Evolutionary conservation across 2,888 invertebrate genomes (phyloP), one percentile per base, ranked within the genome.

Genomic region (Drosophila formosana): DNA sequence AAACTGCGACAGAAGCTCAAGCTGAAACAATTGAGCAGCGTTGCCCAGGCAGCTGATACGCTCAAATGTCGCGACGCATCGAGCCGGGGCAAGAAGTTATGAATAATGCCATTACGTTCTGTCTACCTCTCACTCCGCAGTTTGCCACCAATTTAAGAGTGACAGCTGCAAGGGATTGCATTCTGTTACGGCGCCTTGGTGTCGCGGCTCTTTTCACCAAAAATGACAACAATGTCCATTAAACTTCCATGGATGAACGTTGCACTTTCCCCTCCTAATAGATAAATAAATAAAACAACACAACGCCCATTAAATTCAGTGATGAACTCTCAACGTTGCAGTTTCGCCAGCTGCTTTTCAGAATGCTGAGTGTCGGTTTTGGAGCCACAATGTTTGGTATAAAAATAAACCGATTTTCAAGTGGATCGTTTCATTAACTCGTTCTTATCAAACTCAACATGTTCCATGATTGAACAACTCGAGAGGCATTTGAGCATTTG

Each of bases 261-360:
- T 18, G 18, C 18, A 18, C 18, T 18, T 18, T 18, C 18, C 18
- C 18, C 18, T 18, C 18, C 18, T 18, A 18, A 18, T 18, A 18
- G 2, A 18, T 18, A 18, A 18, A 18, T 18, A 18, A 18, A 18
- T 18, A 18, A 18, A 18, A 18, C 18, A 18, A 1, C 18, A 1
- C 71, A 73, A 63, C 66, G 77, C 75, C 81, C 83, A 83, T 86
- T 79, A 83, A 82, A 81, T 61, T 69, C 75, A 71, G 83, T 78
- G 74, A 47, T 30, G 56, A 50, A 51, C 58, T 58, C 64, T 51
- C 30, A 25, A 23, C 43, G 9, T 18, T 49, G 49, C 39, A 23
- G 8, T 57, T 18, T 18, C 18, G 18, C 18, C 18, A 18, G 18
- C 18, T 18, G 18, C 18, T 18, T 18, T 18, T 18, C 18, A 18